phyloP scores from a whole-genome alignment of 2,888 invertebrate species.

The Lingula anatina region DNA sequence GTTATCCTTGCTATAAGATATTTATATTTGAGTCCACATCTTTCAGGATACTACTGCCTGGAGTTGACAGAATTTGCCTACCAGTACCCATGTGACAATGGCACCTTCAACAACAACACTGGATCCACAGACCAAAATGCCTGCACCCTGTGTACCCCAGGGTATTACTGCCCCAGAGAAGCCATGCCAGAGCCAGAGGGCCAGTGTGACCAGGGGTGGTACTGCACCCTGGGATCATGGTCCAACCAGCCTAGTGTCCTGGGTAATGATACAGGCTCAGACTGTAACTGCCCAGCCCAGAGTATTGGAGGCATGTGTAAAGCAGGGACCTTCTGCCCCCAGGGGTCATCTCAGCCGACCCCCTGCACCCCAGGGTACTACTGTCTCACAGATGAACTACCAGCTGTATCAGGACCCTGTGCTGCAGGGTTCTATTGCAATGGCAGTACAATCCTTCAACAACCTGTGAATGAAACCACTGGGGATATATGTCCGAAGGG shows the following conservation, averaged over 20 bases:
- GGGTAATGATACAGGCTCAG: constrained; percentile 27
- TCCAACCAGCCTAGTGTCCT: constrained; percentile 25
- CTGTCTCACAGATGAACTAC: constrained; percentile 32
- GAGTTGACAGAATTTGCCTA: constrained; percentile 27
- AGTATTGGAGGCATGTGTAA: constrained; percentile 38
- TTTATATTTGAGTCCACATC: too few relatives aligned
- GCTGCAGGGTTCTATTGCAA: constrained; percentile 41
- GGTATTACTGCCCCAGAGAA: constrained; percentile 36
- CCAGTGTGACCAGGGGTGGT: constrained; percentile 42
- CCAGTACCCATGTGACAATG: constrained; percentile 41
- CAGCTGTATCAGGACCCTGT: constrained; percentile 32
- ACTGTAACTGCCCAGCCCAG: constrained; percentile 31
- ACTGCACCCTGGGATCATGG: constrained; percentile 41
- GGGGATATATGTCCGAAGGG: constrained; percentile 47
- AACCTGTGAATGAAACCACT: constrained; percentile 42
- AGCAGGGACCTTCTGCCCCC: constrained; percentile 43
- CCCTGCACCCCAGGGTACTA: constrained; percentile 38
- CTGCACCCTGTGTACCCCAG: constrained; percentile 39
- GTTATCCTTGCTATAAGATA: too few relatives aligned
- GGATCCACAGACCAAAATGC: constrained; percentile 18
- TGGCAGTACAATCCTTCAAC: constrained; percentile 32
- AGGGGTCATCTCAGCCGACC: constrained; percentile 28
- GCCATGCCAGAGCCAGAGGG: constrained; percentile 32
- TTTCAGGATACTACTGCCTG: constrained; percentile 37
- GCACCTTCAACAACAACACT: constrained; percentile 37